Percentiles rank a stretch among this genome's conserved stretches.
phyloP scores from a whole-genome alignment of 2,797 vertebrate species.

The Sebastes nivosus region DNA sequence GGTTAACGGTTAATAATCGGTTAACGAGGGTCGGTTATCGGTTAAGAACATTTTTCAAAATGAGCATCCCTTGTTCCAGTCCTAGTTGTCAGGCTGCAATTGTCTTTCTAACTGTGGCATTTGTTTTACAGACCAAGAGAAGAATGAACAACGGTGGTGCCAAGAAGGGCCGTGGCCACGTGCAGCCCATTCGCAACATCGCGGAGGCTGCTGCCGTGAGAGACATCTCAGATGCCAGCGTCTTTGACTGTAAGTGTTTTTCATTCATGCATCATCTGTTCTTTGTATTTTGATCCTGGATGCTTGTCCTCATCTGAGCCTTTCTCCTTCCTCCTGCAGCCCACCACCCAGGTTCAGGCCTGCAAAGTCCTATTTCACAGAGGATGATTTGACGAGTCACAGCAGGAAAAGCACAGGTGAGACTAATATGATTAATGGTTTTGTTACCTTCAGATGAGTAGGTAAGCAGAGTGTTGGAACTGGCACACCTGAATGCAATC shows the following conservation, averaged over 20 bases:
- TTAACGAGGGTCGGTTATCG: too few relatives aligned
- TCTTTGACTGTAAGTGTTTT: constrained; percentile 88
- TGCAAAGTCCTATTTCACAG: neutral
- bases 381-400: neutral
- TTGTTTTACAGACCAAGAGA: constrained; percentile 89
- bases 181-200: constrained; percentile 96
- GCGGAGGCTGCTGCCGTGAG: constrained; percentile 92
- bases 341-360: constrained; percentile 92
- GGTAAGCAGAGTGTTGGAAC: neutral
- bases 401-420: neutral
- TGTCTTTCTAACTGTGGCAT: neutral
- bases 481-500: neutral
- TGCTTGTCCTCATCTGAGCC: neutral
- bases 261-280: neutral
- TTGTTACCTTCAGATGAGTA: neutral
- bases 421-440: neutral
- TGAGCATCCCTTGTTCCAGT: too few relatives aligned
- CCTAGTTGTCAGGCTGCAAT: too few relatives aligned
- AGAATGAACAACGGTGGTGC: constrained; percentile 95
- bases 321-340: constrained; percentile 54
- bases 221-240: constrained; percentile 93
- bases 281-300: neutral
- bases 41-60: too few relatives aligned
- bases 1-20: too few relatives aligned
- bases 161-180: constrained; percentile 95